Percentiles rank a stretch among this genome's conserved stretches.
These are phyloP conservation scores for Pseudolycoriella hygida DNA, from an alignment of 2,888 invertebrate genomes.

Conservation along the genomic window DNA sequence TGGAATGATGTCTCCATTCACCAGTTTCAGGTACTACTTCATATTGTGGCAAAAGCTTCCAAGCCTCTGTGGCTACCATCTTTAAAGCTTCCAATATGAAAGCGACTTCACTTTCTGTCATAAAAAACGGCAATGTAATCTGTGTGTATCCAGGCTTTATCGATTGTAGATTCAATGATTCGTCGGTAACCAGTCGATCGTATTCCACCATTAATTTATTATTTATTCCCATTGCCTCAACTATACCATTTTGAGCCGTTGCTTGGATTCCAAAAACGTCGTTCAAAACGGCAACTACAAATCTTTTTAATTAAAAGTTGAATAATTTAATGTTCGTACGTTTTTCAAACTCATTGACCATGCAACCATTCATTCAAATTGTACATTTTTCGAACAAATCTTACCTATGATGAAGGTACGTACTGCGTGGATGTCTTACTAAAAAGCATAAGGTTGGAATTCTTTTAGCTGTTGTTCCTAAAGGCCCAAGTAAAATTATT, in stretches of 20 bases:
- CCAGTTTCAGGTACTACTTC: slow-evolving; percentile 74
- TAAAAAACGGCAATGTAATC: slow-evolving; percentile 71
- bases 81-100: slow-evolving; percentile 70
- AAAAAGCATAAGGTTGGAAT: slow-evolving; percentile 75
- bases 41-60: slow-evolving; percentile 78
- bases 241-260: slow-evolving; percentile 64
- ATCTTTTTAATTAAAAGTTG: slow-evolving; percentile 7
- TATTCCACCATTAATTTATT: slow-evolving; percentile 55
- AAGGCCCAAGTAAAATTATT: slow-evolving; percentile 57
- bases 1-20: slow-evolving; percentile 74
- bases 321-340: too few species aligned
- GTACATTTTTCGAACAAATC: background rate
- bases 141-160: slow-evolving; percentile 74
- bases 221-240: slow-evolving; percentile 69
- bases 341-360: too few species aligned
- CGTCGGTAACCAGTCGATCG: slow-evolving; percentile 40
- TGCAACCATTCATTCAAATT: background rate
- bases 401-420: slow-evolving; percentile 62
- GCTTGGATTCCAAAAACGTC: slow-evolving; percentile 86
- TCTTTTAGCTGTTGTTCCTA: slow-evolving; percentile 43
- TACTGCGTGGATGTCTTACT: slow-evolving; percentile 62
- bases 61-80: slow-evolving; percentile 76
- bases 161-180: slow-evolving; percentile 40
- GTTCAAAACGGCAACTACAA: slow-evolving; percentile 67
- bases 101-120: slow-evolving; percentile 58